Conservation (phyloP, 1,140 invertebrate species). For the Meloidogyne exigua region DNA sequence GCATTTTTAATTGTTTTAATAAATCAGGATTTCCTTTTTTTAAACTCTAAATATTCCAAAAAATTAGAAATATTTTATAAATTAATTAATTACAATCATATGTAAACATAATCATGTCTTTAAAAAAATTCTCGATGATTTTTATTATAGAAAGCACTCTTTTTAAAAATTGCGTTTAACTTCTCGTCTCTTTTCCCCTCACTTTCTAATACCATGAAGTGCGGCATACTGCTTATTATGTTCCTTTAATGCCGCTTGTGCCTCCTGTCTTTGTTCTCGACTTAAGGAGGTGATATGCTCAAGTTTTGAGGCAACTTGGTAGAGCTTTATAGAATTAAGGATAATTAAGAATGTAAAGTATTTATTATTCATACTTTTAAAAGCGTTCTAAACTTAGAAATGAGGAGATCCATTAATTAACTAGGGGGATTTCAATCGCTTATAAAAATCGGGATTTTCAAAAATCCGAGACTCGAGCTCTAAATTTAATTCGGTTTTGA, state of each 20-base stretch:
- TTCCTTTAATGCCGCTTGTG: not conserved
- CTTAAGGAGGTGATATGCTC: conserved; percentile 6
- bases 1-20: not conserved
- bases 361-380: too few relatives aligned
- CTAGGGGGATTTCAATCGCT: too few relatives aligned
- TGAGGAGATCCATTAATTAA: too few relatives aligned
- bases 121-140: conserved; percentile 1
- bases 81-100: not conserved
- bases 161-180: not conserved
- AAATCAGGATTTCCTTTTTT: not conserved
- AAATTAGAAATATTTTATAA: conserved; percentile 2
- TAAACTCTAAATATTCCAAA: not conserved
- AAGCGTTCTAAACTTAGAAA: too few relatives aligned
- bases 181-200: not conserved
- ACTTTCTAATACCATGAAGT: not conserved
- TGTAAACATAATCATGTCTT: not conserved
- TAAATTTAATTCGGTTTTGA: too few relatives aligned
- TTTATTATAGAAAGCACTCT: not conserved
- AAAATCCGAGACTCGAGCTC: too few relatives aligned
- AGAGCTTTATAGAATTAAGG: not conserved
- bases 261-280: conserved; percentile 11
- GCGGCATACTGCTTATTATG: conserved; percentile 1
- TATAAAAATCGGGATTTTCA: too few relatives aligned
- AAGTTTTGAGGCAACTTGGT: conserved; percentile 16
- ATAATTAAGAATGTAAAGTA: not conserved